Evolutionary conservation across 2,888 invertebrate genomes (phyloP).

Genomic region (Pelosia muscerda): DNA sequence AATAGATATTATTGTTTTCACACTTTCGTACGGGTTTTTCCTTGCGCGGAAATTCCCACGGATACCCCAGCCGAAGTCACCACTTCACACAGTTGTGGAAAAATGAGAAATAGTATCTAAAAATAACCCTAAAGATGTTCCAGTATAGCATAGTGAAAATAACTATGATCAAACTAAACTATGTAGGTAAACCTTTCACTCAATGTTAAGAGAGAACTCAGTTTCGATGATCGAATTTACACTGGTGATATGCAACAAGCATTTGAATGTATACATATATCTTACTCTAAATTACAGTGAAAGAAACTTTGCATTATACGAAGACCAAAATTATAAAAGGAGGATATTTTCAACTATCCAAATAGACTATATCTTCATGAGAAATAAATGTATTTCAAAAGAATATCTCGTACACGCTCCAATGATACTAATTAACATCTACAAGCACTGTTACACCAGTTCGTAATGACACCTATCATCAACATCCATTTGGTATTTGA

Average conservation of each 20-base stretch:
- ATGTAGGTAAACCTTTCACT: neutral
- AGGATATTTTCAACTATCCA: neutral
- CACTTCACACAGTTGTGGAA: too few relatives aligned
- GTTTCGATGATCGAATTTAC: neutral
- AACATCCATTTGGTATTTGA: slow-evolving; percentile 5
- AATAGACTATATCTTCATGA: neutral
- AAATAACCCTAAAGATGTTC: too few relatives aligned
- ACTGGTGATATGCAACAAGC: neutral
- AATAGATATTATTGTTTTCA: neutral
- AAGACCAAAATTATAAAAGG: neutral
- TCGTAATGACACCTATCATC: neutral
- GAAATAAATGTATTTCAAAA: neutral
- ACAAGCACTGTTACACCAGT: slow-evolving; percentile 7
- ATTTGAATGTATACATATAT: too few relatives aligned
- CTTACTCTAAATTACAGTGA: neutral
- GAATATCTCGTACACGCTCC: neutral
- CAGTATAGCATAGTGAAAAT: too few relatives aligned
- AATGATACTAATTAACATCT: neutral
- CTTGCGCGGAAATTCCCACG: too few relatives aligned
- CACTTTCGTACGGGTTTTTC: too few relatives aligned
- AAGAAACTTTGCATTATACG: neutral
- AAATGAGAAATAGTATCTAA: too few relatives aligned
- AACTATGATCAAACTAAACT: neutral
- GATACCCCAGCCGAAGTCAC: too few relatives aligned
- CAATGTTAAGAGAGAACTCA: neutral